Evolutionary conservation across 2,797 vertebrate genomes (phyloP).

Genomic region (Pseudochaenichthys georgianus): DNA sequence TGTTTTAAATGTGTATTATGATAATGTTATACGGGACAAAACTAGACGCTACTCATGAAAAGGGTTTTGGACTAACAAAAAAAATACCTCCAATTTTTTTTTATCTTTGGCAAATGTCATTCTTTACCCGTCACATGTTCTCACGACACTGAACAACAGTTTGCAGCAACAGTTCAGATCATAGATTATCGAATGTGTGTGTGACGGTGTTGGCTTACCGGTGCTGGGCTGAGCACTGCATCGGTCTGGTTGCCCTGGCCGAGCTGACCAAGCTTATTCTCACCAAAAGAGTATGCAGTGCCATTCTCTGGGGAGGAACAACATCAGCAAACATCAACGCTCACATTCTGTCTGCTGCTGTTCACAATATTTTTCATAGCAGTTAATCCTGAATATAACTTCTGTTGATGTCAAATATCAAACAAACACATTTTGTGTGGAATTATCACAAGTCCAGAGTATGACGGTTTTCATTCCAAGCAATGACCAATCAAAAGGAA

Average conservation of each 20-base stretch:
- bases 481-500: neutral
- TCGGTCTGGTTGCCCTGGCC: slow-evolving; percentile 96
- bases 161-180: neutral
- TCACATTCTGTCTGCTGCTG: neutral
- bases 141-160: neutral
- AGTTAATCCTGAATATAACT: neutral
- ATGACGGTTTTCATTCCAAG: neutral
- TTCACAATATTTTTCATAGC: neutral
- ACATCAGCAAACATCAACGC: neutral
- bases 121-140: neutral
- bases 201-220: slow-evolving; percentile 76
- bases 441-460: neutral
- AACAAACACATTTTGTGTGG: neutral
- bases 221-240: slow-evolving; percentile 91
- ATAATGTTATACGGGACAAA: too few species aligned
- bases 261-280: slow-evolving; percentile 97
- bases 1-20: too few species aligned
- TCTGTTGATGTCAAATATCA: neutral
- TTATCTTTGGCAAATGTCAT: neutral
- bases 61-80: too few species aligned
- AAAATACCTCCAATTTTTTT: too few species aligned
- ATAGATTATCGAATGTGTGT: neutral
- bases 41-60: too few species aligned
- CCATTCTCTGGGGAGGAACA: slow-evolving; percentile 87
- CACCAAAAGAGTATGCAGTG: slow-evolving; percentile 91